These are phyloP conservation scores for Myotis daubentonii DNA, from an alignment of 2,797 vertebrate species.

Conservation along the genomic window DNA sequence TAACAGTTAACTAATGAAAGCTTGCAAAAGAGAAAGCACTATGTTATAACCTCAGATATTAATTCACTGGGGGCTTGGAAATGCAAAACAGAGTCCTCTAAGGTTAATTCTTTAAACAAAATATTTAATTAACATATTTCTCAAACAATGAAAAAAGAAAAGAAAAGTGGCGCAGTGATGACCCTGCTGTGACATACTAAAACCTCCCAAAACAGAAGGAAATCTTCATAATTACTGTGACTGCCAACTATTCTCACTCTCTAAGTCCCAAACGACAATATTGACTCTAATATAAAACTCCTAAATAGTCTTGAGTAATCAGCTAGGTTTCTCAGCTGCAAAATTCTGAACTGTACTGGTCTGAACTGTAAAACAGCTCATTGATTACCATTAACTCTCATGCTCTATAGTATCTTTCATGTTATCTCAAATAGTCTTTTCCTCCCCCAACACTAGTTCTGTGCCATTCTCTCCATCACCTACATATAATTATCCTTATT, in stretches of 20 bases:
- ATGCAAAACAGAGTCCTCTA: neutral
- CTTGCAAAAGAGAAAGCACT: neutral
- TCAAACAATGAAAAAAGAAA: slow-evolving; percentile 29
- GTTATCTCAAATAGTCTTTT: neutral
- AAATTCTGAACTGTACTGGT: neutral
- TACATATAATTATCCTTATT: neutral
- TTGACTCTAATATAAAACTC: neutral
- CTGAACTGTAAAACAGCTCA: neutral
- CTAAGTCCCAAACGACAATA: neutral
- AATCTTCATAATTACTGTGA: neutral
- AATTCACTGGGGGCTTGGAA: neutral
- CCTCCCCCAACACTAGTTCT: neutral
- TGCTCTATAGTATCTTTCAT: neutral
- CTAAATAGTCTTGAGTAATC: neutral
- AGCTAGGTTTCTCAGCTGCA: neutral
- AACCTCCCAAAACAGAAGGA: neutral
- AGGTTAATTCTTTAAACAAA: slow-evolving; percentile 37
- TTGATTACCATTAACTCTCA: neutral
- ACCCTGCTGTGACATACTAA: neutral
- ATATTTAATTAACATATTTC: slow-evolving; percentile 37
- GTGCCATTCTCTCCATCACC: neutral
- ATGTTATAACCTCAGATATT: neutral
- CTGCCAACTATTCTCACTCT: neutral
- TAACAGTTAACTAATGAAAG: slow-evolving; percentile 53
- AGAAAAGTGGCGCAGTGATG: neutral